phyloP scores from a whole-genome alignment of 2,113 vertebrate species.

The Alethe castanea region DNA sequence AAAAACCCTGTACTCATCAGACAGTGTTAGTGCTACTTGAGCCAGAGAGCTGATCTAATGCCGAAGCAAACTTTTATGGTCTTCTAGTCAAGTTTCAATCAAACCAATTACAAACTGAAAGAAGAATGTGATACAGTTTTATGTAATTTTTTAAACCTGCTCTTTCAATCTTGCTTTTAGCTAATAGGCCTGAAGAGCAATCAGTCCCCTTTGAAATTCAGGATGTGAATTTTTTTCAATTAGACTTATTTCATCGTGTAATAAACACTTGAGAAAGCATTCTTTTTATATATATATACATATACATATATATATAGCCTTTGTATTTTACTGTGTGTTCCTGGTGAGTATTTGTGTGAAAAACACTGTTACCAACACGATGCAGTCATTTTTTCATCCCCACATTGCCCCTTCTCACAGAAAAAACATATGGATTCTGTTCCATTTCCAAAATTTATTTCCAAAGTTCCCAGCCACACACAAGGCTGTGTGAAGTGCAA shows the following conservation, averaged over 20 bases:
- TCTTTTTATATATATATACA: constrained; percentile 41
- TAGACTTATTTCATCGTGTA: constrained; percentile 44
- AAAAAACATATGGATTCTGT: not conserved
- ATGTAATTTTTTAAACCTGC: constrained; percentile 3
- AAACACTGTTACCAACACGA: not conserved
- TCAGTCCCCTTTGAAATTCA: constrained; percentile 16
- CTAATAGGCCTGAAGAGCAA: constrained; percentile 31
- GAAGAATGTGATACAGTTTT: not conserved
- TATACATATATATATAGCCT: not conserved
- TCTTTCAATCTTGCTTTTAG: constrained; percentile 50
- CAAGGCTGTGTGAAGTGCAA: not conserved
- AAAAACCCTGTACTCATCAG: not conserved
- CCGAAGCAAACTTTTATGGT: not conserved
- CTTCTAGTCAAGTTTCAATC: not conserved
- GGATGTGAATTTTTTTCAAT: constrained; percentile 20
- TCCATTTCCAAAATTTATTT: not conserved
- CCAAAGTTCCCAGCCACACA: not conserved
- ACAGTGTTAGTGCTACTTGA: constrained; percentile 13
- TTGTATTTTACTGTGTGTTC: constrained; percentile 37
- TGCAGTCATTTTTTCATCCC: not conserved
- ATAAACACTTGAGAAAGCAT: constrained; percentile 59
- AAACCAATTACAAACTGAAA: not conserved
- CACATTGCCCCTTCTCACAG: not conserved
- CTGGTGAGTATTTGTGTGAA: constrained; percentile 4
- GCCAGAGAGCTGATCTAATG: not conserved